Base-by-base conservation (phyloP, 2,797 vertebrate genomes). In the Xiphorhynchus erythropygius region DNA sequence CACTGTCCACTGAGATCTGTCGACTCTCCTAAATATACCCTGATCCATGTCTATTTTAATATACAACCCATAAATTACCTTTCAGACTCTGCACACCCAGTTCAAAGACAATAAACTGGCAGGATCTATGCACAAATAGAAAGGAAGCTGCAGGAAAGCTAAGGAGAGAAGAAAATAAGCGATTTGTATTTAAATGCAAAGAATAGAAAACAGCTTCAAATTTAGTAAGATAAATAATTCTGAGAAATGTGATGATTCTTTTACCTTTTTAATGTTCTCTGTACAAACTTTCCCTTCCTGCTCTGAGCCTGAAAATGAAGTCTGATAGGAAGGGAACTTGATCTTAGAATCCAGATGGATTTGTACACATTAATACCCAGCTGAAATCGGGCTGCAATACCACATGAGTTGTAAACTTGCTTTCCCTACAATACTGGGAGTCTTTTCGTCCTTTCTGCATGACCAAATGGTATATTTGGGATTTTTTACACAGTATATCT, bases 31-130 rank as follows among this genome's bases (percentile, higher is more conserved):
- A 89, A 94, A 92, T 89, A 93, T 32, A 83, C 10, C 24, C 17
- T 74, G 30, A 85, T 75, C 46, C 23, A 79, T 47, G 27, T 95
- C 52, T 96, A 76, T 95, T 96, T 97, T 85, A 85, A 57, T 89
- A 84, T 84, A 64, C 8, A 90, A 35, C 42, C 28, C 67, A 95
- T 32, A 94, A 95, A 92, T 85, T 80, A 44, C 10, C 10, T 91
- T 89, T 96, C 44, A 90, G 74, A 65, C 17, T 77, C 37, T n/a
- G 27, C 46, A 65, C 46, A 67, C 73, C 93, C 78, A 50, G 49
- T 87, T 91, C 87, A 84, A 83, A 88, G 84, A 79, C 21, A 4
- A 79, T 92, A 91, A 95, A 71, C 49, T 90, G 37, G 16, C 14
- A 71, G 32, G 28, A 65, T 42, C 57, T n/a, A 14, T 0, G 2